Percentiles rank a stretch among this genome's conserved stretches.
phyloP scores from a whole-genome alignment of 2,113 vertebrate species.

The Melanerpes formicivorus region DNA sequence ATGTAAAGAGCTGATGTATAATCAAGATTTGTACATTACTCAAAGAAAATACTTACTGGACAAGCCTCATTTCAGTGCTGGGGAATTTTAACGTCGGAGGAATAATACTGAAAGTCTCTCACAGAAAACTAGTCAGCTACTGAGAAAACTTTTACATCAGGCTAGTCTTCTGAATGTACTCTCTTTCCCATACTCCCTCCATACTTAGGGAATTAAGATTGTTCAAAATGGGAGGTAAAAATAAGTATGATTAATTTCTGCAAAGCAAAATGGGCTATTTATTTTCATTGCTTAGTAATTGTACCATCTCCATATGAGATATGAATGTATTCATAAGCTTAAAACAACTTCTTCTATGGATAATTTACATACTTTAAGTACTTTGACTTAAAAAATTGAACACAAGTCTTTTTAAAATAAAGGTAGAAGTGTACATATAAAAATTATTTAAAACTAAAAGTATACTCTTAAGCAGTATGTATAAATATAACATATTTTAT shows the following conservation, averaged over 20 bases:
- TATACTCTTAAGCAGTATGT: constrained; percentile 83
- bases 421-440: constrained; percentile 82
- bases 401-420: constrained; percentile 81
- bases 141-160: constrained; percentile 58
- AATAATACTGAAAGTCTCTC: constrained; percentile 61
- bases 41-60: constrained; percentile 70
- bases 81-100: constrained; percentile 66
- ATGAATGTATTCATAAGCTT: constrained; percentile 75
- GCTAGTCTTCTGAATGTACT: background rate
- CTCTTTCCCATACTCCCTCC: background rate
- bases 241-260: constrained; percentile 50
- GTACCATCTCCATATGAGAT: constrained; percentile 80
- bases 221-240: constrained; percentile 50
- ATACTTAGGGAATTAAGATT: constrained; percentile 43
- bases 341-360: constrained; percentile 82
- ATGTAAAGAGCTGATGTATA: constrained; percentile 68
- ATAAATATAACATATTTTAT: constrained; percentile 87
- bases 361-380: constrained; percentile 86
- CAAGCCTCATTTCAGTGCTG: constrained; percentile 64
- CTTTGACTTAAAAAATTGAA: constrained; percentile 80
- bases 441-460: constrained; percentile 85
- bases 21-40: constrained; percentile 64
- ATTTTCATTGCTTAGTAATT: constrained; percentile 67
- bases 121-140: constrained; percentile 78
- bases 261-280: constrained; percentile 58